Conservation (phyloP, 2,797 vertebrate species). For the Delichon dasypus region DNA sequence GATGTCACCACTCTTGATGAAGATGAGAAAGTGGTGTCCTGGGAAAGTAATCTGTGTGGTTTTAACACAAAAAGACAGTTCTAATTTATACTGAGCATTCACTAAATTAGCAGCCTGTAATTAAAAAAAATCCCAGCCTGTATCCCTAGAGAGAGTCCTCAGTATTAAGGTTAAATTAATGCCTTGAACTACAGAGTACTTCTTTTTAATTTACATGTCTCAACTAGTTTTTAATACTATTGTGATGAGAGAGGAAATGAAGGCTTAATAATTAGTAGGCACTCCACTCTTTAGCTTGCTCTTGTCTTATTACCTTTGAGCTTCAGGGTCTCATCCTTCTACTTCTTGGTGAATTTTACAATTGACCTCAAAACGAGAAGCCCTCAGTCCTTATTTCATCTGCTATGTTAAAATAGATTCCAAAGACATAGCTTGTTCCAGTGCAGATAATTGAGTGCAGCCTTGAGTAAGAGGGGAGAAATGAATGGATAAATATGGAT, state of each 20-base stretch:
- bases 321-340: not conserved
- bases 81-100: not conserved
- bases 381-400: not conserved
- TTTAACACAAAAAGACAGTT: not conserved
- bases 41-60: not conserved
- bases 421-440: not conserved
- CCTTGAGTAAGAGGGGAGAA: not conserved
- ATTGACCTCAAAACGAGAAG: not conserved
- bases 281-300: not conserved
- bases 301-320: not conserved
- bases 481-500: not conserved
- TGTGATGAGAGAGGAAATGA: not conserved
- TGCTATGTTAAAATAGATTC: constrained; percentile 38
- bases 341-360: not conserved
- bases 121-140: not conserved
- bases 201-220: constrained; percentile 15
- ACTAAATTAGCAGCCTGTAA: constrained; percentile 7
- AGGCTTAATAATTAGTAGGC: not conserved
- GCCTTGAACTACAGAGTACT: constrained; percentile 7
- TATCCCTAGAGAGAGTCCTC: not conserved
- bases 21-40: not conserved
- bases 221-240: not conserved
- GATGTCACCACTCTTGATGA: not conserved
- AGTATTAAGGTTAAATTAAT: not conserved
- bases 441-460: not conserved